Evolutionary conservation across 64 coral and sea anemone species (phyloP).

Genomic region (Dendrophyllia cribrosa): DNA sequence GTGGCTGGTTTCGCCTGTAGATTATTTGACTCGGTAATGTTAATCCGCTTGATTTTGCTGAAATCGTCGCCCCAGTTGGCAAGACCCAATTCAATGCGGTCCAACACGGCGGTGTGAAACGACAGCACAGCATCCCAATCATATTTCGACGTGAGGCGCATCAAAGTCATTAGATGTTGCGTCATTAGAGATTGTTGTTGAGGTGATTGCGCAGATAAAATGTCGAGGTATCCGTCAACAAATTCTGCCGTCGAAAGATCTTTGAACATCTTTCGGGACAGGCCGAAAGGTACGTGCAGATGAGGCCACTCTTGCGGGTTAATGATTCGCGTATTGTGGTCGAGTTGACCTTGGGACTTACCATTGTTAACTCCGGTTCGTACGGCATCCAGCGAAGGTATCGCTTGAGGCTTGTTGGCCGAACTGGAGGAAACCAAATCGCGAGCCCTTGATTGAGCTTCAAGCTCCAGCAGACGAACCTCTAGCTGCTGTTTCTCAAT

Average conservation of each 20-base stretch:
- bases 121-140: constrained; percentile 28
- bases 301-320: no score
- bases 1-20: constrained; percentile 2
- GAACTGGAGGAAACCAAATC: no score
- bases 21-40: constrained; percentile 49
- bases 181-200: constrained; percentile 2
- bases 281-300: no score
- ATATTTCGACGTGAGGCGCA: no score
- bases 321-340: no score
- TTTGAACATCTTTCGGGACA: constrained; percentile 3
- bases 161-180: constrained; percentile 13
- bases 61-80: constrained; percentile 30
- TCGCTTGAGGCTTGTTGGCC: no score
- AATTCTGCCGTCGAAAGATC: not conserved
- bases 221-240: constrained; percentile 6
- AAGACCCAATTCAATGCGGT: constrained; percentile 7
- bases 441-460: not conserved
- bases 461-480: not conserved
- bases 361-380: no score
- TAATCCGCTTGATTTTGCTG: constrained; percentile 15
- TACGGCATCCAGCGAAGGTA: no score
- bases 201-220: not conserved
- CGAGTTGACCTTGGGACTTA: no score
- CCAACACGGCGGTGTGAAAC: constrained; percentile 30
- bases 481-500: constrained; percentile 3